Base-by-base conservation (phyloP, 2,888 invertebrate genomes). In the Drosophila suboccidentalis region DNA sequence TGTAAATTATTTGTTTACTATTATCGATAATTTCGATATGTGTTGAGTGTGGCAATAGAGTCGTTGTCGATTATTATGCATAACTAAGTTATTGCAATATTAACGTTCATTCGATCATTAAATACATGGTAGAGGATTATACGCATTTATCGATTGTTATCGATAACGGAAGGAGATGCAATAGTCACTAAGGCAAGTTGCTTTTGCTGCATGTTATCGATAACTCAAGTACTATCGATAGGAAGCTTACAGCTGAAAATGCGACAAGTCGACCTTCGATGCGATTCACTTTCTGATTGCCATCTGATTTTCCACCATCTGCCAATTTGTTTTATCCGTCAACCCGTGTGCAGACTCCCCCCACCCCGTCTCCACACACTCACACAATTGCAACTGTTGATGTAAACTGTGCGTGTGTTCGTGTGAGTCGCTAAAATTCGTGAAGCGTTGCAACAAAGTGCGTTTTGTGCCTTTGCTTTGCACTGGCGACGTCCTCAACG, bases 361-460 rank as follows among this genome's bases (percentile, higher is more conserved):
- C 13, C n/a, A 9, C 34, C 5, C 17, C 22, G 17, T 13, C 13
- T 4, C 5, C 26, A 26, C 26, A 26, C 26, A 26, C 26, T 0
- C 36, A 6, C 36, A 6, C n/a, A 9, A 4, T n/a, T 22, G 44
- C 17, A 38, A 26, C 15, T 34, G 44, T 34, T 19, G 3, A 34
- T 19, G 43, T 44, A n/a, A 32, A n/a, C 15, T 43, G 53, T 43
- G 43, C 41, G 60, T 43, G 34, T 51, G 15, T 50, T 41, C 3
- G 49, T 63, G 47, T 62, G 78, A 62, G 61, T 62, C 67, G 62
- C 73, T 63, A 51, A 67, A 75, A 63, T 62, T 82, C 77, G 78
- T 89, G 89, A 87, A 78, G 82, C 84, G 89, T 71, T 88, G 78
- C 84, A 80, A 77, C 89, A 75, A 76, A 88, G 86, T 90, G 89